Base-by-base conservation (phyloP, 2,888 invertebrate species). In the Lepidonotus clava region DNA sequence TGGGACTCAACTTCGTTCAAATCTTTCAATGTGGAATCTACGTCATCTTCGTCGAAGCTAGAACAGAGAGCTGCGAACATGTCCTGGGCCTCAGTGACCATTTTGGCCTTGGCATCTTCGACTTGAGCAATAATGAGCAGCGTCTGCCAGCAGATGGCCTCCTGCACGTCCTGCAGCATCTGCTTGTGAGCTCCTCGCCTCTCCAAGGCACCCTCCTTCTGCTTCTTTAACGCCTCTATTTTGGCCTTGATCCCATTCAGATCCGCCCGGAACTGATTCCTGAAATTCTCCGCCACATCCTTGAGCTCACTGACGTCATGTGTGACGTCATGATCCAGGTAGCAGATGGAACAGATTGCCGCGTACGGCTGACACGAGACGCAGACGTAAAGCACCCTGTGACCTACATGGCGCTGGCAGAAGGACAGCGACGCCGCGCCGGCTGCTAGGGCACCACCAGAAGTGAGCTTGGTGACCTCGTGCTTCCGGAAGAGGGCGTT, bases 131-230 rank as follows among this genome's bases (percentile, higher is more conserved):
- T 34, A 6, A 71, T 34, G 11, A 71, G 71, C 21, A 71, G 36
- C 14, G 71, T 34, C 71, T 71, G 71, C 36, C 34, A n/a, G 18
- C 71, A 71, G 38, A 71, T 71, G 0, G 71, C 71, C 38, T 71
- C 71, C 14, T 71, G 14, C 4, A 38, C 18, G 18, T 71, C 71
- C 5, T 21, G 34, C 36, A 71, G 34, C 5, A 36, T 6, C 21
- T 71, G 18, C 11, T 34, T 21, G 8, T 71, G 71, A 5, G 11
- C 14, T 18, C 24, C 18, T 34, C 24, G 34, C 14, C 2, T 34
- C 0, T 34, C 71, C 5, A 11, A 0, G 1, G 38, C 38, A 8
- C 14, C 36, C 14, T 36, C 71, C 24, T 71, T 71, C 5, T 71
- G 71, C 18, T 6, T 36, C 8, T 2, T 18, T 38, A 71, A 18